Evolutionary conservation across 2,797 vertebrate genomes (phyloP).

Genomic region (Microctenopoma lineatum): DNA sequence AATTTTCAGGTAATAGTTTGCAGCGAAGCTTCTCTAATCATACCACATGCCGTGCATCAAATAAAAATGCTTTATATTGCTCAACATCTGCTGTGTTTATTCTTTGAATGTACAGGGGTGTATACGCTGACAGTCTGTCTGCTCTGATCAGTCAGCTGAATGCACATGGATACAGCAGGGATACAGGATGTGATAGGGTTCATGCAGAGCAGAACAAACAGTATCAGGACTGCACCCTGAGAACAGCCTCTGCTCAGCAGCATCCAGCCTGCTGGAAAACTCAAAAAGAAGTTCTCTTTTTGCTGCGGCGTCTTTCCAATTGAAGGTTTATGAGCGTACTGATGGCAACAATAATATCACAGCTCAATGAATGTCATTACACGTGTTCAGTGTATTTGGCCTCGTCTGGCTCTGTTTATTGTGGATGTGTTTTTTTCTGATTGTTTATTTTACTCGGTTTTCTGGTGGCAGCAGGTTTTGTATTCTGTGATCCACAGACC

Average conservation of each 20-base stretch:
- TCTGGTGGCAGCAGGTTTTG: conserved; percentile 6
- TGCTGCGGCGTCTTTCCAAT: conserved; percentile 16
- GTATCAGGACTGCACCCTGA: conserved; percentile 32
- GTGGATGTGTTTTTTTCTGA: neutral
- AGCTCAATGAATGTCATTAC: conserved; percentile 22
- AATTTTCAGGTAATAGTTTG: conserved; percentile 18
- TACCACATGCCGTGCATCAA: conserved; percentile 35
- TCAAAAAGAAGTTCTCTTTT: conserved; percentile 30
- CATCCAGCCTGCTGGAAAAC: conserved; percentile 32
- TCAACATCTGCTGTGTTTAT: conserved; percentile 44
- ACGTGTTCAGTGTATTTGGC: neutral
- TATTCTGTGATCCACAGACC: neutral
- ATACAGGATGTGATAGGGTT: conserved; percentile 52
- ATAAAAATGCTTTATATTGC: conserved; percentile 51
- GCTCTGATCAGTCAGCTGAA: conserved; percentile 65
- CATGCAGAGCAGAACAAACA: conserved; percentile 65
- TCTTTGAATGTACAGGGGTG: conserved; percentile 46
- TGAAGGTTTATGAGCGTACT: conserved; percentile 5
- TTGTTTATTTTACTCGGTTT: neutral
- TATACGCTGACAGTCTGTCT: conserved; percentile 42
- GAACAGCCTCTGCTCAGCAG: conserved; percentile 46
- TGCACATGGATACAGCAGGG: conserved; percentile 39
- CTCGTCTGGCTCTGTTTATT: neutral
- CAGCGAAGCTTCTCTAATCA: conserved; percentile 38
- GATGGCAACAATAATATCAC: conserved; percentile 1